Evolutionary conservation across 2,888 invertebrate genomes (phyloP), one percentile per base, ranked within the genome.

Genomic region (Eristalis pertinax): DNA sequence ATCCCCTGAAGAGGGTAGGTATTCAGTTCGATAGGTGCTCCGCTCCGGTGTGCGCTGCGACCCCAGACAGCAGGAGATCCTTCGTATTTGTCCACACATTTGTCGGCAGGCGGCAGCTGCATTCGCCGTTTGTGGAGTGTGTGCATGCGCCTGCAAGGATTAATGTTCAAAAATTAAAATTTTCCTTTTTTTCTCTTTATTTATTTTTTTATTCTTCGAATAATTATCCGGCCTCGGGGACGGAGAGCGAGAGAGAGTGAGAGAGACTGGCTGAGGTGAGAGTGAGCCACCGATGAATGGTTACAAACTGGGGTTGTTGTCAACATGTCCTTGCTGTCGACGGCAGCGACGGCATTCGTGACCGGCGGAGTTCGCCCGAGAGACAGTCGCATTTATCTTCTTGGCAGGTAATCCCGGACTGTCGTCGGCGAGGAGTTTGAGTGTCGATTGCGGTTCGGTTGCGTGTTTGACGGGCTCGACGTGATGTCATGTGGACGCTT

Each of bases 341-440:
- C 32, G 72, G n/a, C 50, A 41, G 35, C n/a, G 43, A 8, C 19
- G 70, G 70, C 63, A 50, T 84, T 84, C 83, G 83, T 84, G 83
- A 78, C 83, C 64, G 32, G 64, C 74, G 77, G 65, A 58, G 32
- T 38, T 63, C n/a, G 76, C 32, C n/a, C 50, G 68, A 78, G 73
- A 74, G 78, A 65, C 68, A 74, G 69, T 84, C 79, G 64, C 78
- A 78, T 84, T 78, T 78, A 58, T 84, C 84, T 78, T 84, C 69
- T 69, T 78, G 78, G 63, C 84, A 84, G 84, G 72, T 77, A 64
- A 26, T 24, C 19, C 50, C 8, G n/a, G 1, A 11, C 41, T 13
- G 13, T 13, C 15, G 41, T 41, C 38, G 10, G 38, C 2, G 15
- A 41, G 43, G 43, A 43, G 43, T 43, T 15, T 19, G 19, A 8